Conservation (phyloP, 2,888 invertebrate species). For the Microplitis manilae region DNA sequence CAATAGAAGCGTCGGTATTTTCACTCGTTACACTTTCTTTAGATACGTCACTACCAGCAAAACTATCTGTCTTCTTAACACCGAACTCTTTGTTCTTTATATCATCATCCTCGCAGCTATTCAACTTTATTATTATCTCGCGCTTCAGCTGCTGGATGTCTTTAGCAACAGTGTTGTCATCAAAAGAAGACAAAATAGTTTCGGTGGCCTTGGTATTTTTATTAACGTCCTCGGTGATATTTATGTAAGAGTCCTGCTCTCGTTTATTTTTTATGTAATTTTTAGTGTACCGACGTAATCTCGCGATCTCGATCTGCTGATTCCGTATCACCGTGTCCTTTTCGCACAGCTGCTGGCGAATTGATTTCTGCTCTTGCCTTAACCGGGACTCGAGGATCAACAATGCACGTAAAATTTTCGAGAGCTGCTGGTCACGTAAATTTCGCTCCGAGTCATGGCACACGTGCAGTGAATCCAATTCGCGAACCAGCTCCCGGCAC, state of each 20-base stretch:
- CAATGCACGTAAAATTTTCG: constrained; percentile 80
- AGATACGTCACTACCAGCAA: constrained; percentile 68
- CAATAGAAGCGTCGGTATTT: constrained; percentile 78
- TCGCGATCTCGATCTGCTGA: constrained; percentile 80
- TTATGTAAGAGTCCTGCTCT: constrained; percentile 65
- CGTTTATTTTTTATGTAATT: constrained; percentile 77
- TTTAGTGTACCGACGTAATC: constrained; percentile 74
- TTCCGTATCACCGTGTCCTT: constrained; percentile 82
- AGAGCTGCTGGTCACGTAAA: constrained; percentile 81
- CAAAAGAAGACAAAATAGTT: constrained; percentile 25
- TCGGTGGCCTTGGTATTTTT: constrained; percentile 68
- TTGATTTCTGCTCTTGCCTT: constrained; percentile 81
- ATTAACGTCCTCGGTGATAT: constrained; percentile 73
- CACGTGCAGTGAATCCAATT: constrained; percentile 63
- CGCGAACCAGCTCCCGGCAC: constrained; percentile 78
- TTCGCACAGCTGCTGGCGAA: constrained; percentile 79
- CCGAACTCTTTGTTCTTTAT: constrained; percentile 49
- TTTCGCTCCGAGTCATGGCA: constrained; percentile 74
- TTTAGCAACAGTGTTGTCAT: constrained; percentile 58
- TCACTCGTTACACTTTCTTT: constrained; percentile 78
- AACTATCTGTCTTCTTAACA: constrained; percentile 67
- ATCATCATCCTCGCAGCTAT: constrained; percentile 41
- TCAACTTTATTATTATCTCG: constrained; percentile 66
- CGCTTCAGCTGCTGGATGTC: constrained; percentile 65
- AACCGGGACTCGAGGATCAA: constrained; percentile 82